Base-by-base conservation (phyloP, 2,113 vertebrate genomes). In the Danionella cerebrum region DNA sequence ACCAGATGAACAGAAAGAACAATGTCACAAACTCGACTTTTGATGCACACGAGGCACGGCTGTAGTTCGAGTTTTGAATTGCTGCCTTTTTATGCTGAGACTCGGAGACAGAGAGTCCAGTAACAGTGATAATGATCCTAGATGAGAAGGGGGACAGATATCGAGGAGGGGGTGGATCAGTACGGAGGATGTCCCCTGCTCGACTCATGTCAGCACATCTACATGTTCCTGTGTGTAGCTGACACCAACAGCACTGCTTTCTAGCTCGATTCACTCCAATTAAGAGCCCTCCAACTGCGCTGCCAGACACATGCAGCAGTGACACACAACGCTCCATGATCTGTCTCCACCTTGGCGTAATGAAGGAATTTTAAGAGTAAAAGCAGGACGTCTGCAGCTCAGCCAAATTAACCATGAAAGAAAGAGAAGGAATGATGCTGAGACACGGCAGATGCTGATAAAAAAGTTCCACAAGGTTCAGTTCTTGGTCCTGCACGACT, bases 321-420 rank as follows among this genome's bases (percentile, higher is more conserved):
- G 95, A 96, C 94, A 97, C 88, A 89, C 89, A 91, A 86, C 89
- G 92, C 91, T 89, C 91, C 85, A 88, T 90, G 90, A 92, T 92
- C 92, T 94, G 94, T 96, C 93, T 95, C 86, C 83, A 71, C 82
- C 83, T 83, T 94, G 91, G 94, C 93, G 93, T 89, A 90, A 91
- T 86, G 89, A 91, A 91, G 90, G 79, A 89, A 84, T 88, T 82
- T 84, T 67, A 81, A 85, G 78, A 80, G 59, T 64, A 60, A 75
- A 64, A 78, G 12, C 51, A 53, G 7, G 12, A 31, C 11, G 25
- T 29, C 8, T 52, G 14, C 25, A 19, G 10, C 25, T 2, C 14
- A 18, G 33, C n/a, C 29, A 33, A n/a, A 53, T 33, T 18, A 18
- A 29, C 36, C 6, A 21, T 11, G 14, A n/a, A n/a, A n/a, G n/a